Conservation (phyloP, 2,888 invertebrate genomes). For the Apotomis capreana region DNA sequence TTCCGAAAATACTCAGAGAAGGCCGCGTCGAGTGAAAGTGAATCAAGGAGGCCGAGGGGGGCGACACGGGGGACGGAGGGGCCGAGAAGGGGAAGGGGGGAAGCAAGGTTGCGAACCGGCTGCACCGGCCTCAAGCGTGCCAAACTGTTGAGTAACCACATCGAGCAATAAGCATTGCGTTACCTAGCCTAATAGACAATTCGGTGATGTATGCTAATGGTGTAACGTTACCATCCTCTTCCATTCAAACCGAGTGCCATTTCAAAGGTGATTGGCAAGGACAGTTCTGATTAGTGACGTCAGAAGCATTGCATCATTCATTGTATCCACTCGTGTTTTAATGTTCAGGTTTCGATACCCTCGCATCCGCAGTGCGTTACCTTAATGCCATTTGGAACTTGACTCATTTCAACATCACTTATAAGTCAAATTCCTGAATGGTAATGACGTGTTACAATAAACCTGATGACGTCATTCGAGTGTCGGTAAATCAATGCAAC, state of each 20-base stretch:
- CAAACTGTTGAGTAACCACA: conserved; percentile 74
- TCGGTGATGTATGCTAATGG: conserved; percentile 68
- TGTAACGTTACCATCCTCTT: conserved; percentile 52
- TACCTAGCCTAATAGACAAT: conserved; percentile 64
- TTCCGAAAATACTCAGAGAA: conserved; percentile 56
- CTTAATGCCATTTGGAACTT: conserved; percentile 35
- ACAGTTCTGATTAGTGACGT: conserved; percentile 32
- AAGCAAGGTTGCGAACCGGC: conserved; percentile 78
- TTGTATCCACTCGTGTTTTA: conserved; percentile 14
- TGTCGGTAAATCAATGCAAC: conserved; percentile 10
- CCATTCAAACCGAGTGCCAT: conserved; percentile 34
- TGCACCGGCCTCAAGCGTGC: conserved; percentile 70
- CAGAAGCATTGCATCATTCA: conserved; percentile 34
- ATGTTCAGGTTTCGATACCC: conserved; percentile 11
- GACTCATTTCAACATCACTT: conserved; percentile 34
- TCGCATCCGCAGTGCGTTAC: conserved; percentile 17
- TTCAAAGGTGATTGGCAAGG: conserved; percentile 40
- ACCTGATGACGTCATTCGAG: conserved; percentile 27
- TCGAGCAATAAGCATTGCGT: conserved; percentile 74
- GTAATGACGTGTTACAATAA: conserved; percentile 40
- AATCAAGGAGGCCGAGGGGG: conserved; percentile 56
- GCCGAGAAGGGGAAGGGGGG: conserved; percentile 48
- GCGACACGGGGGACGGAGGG: conserved; percentile 42
- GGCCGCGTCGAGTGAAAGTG: conserved; percentile 73
- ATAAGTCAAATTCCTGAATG: conserved; percentile 39